Conservation (phyloP, 64 coral and sea anemone species). For the Montipora efflorescens region DNA sequence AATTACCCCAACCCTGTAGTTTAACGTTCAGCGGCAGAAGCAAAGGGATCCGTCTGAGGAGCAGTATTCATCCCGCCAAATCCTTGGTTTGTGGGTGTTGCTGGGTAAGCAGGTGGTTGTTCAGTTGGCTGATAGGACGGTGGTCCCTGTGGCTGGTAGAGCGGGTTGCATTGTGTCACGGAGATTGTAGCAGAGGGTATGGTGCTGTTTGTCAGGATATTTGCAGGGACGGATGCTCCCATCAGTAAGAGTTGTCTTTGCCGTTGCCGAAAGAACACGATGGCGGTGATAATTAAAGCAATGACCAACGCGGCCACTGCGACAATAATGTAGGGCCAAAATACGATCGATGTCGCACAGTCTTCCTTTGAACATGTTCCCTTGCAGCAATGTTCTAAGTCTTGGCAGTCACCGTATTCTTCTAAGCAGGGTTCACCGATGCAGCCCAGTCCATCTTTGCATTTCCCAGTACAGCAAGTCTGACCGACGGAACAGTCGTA, state of each 20-base stretch:
- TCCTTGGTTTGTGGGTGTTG: neutral
- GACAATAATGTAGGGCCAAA: neutral
- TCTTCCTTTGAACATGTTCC: neutral
- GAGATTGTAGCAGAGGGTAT: neutral
- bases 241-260: neutral
- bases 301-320: neutral
- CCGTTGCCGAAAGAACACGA: neutral
- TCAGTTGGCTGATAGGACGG: neutral
- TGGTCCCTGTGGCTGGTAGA: conserved; percentile 9
- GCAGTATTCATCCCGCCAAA: too few species aligned
- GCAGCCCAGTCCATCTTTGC: neutral
- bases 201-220: neutral
- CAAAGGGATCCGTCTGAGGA: too few species aligned
- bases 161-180: neutral
- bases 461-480: neutral
- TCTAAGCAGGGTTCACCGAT: neutral
- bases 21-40: too few species aligned
- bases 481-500: neutral
- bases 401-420: neutral
- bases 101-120: neutral
- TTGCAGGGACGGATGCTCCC: neutral
- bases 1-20: too few species aligned
- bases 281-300: neutral
- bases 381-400: neutral
- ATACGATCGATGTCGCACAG: neutral